These are phyloP conservation scores for Fopius arisanus DNA, from an alignment of 1,140 invertebrate genomes.

Conservation along the genomic window DNA sequence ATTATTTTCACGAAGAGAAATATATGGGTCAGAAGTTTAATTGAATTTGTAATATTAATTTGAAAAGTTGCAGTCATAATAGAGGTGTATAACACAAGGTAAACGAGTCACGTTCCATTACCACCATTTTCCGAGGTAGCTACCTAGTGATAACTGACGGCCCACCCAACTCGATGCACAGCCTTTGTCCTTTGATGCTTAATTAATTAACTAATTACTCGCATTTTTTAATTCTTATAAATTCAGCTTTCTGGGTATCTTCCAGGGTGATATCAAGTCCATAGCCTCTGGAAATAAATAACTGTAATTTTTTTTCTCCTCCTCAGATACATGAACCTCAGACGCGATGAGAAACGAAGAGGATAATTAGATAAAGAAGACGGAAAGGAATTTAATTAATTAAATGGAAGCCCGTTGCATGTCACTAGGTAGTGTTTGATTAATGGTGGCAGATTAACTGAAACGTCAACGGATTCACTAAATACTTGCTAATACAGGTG, in stretches of 20 bases:
- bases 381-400: slow-evolving; percentile 5
- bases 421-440: background rate
- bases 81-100: background rate
- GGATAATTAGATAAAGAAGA: background rate
- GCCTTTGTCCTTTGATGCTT: slow-evolving; percentile 27
- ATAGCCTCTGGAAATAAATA: background rate
- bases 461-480: background rate
- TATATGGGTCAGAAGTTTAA: slow-evolving; percentile 47
- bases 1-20: background rate
- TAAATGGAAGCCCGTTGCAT: background rate
- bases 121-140: background rate
- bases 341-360: too few relatives aligned
- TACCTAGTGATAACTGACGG: slow-evolving; percentile 6
- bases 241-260: background rate
- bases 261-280: too few relatives aligned
- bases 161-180: slow-evolving; percentile 18
- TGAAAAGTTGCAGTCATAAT: slow-evolving; percentile 5
- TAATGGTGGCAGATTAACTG: slow-evolving; percentile 17
- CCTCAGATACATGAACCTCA: too few relatives aligned
- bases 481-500: background rate
- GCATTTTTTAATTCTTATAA: slow-evolving; percentile 9
- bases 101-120: background rate
- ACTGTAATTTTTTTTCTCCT: background rate
- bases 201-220: slow-evolving; percentile 46
- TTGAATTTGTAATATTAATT: slow-evolving; percentile 59